A percentile compares a stretch with the other conserved stretches of the same genome.
Conservation (phyloP, 2,797 vertebrate species). For the Chloroceryle inda region DNA sequence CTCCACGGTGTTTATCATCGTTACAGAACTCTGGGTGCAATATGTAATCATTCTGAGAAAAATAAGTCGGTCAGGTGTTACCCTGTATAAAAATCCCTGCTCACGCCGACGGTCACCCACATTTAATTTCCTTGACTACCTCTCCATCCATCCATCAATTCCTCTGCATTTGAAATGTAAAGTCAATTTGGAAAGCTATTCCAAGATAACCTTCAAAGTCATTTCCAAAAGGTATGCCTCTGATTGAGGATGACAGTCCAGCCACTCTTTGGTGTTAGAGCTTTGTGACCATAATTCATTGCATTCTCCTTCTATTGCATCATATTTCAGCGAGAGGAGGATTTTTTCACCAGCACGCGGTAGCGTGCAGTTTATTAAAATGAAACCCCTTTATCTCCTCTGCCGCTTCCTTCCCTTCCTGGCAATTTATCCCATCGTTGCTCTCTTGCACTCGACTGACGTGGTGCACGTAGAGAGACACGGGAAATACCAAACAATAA, state of each 20-base stretch:
- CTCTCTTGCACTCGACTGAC: neutral
- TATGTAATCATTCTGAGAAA: neutral
- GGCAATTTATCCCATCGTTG: neutral
- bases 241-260: neutral
- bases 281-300: neutral
- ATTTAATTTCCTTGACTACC: neutral
- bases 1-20: neutral
- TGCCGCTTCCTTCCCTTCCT: neutral
- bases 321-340: neutral
- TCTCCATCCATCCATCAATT: neutral
- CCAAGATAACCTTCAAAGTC: neutral
- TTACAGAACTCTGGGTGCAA: neutral
- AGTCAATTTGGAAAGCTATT: constrained; percentile 21
- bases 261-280: neutral
- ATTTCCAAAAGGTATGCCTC: neutral
- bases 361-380: neutral
- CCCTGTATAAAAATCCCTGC: neutral
- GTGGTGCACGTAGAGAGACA: fast-evolving
- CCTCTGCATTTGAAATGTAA: neutral
- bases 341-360: neutral
- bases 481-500: neutral
- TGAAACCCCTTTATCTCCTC: neutral
- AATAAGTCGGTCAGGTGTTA: neutral
- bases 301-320: neutral
- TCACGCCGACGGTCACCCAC: neutral